Conservation (phyloP, 2,888 invertebrate genomes). For the Seira ritae region DNA sequence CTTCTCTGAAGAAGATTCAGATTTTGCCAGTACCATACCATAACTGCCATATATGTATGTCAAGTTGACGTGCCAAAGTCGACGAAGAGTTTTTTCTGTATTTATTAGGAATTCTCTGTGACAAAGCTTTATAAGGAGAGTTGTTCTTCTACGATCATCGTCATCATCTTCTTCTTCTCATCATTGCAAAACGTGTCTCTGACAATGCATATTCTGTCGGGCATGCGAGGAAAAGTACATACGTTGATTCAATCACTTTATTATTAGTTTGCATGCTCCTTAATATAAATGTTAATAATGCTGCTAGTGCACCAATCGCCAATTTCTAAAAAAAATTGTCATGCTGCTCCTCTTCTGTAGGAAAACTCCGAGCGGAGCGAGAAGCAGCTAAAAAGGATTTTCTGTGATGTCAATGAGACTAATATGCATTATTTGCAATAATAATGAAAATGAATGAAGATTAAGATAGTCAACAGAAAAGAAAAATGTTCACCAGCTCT, state of each 20-base stretch:
- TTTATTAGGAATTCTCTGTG: slow-evolving; percentile 63
- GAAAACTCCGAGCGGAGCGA: background rate
- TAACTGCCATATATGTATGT: slow-evolving; percentile 62
- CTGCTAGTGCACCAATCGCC: background rate
- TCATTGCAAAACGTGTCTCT: background rate
- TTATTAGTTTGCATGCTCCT: background rate
- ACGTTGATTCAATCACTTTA: background rate
- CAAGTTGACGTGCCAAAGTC: slow-evolving; percentile 65
- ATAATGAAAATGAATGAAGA: slow-evolving; percentile 1
- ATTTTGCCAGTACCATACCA: slow-evolving; percentile 20
- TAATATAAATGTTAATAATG: background rate
- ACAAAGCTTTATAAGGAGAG: slow-evolving; percentile 64
- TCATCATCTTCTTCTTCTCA: background rate
- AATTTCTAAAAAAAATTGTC: background rate
- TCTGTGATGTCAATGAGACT: slow-evolving; percentile 46
- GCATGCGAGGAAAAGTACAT: background rate
- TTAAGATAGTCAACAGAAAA: background rate
- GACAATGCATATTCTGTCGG: background rate
- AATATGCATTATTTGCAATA: slow-evolving; percentile 57
- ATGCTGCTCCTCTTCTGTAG: background rate
- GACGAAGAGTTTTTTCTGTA: slow-evolving; percentile 48
- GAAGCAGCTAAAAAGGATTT: slow-evolving; percentile 3
- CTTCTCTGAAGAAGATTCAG: no score
- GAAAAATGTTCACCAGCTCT: background rate
- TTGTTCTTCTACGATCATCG: slow-evolving; percentile 38